Evolutionary conservation across 2,888 invertebrate species (phyloP), one percentile per base, ranked within the genome.

Genomic region (Eupeodes latifasciatus): DNA sequence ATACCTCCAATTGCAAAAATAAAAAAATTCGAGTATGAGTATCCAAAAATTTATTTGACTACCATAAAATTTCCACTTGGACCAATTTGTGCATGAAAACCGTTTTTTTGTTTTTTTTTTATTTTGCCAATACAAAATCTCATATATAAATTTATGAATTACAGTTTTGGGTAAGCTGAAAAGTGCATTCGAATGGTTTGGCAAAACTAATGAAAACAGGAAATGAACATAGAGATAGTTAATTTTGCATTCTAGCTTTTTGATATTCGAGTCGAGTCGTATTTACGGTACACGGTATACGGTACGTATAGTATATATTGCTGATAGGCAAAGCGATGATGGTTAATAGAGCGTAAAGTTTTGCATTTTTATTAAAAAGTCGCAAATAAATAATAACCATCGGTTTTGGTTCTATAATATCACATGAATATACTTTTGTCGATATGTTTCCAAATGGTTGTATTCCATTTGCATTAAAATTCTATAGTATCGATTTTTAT

Each of bases 51-150:
- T 59, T 40, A 40, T 61, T 27, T 10, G 51, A 44, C 40, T 62
- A 16, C 75, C 40, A 14, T 62, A 40, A 79, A 79, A 62, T 79
- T 62, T 79, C 61, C 79, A 69, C 79, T 53, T 49, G 62, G 71
- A 71, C 71, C 19, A 79, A 71, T 79, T 71, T 19, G 34, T 27
- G 51, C 51, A 62, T 62, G 12, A 53, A 62, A 14, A 19, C 34
- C 16, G 7, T 62, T 34, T 36, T 7, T 6, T 16, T n/a, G 3
- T 27, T 2, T 27, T 16, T n/a, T 5, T 27, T 2, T 27, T 27
- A 19, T 19, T 19, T 19, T 1, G 4, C 11, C n/a, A 11, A 55
- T n/a, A 6, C 12, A 44, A 64, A 64, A 51, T 16, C 36, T 61
- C 51, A 62, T 74, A 19, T 44, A 19, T 19, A 55, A 44, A 55